These are phyloP conservation scores for Heterohyrax brucei DNA, from an alignment of 2,797 vertebrate species.

Conservation along the genomic window DNA sequence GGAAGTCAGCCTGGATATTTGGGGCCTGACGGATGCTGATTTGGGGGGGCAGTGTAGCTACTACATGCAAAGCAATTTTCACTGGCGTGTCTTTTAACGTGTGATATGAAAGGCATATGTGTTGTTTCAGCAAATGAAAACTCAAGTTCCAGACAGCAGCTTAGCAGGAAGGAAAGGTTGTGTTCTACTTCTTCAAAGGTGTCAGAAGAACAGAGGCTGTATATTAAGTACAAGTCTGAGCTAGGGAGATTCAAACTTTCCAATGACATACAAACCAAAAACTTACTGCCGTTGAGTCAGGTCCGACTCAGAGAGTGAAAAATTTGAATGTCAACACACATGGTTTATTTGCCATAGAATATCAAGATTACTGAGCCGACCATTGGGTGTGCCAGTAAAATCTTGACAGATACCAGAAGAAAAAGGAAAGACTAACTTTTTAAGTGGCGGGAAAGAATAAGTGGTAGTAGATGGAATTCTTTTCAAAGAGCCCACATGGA, in stretches of 20 bases:
- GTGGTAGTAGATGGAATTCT: constrained; percentile 72
- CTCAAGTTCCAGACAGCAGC: constrained; percentile 57
- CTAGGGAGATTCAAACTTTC: constrained; percentile 77
- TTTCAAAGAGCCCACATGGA: constrained; percentile 68
- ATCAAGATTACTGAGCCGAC: constrained; percentile 81
- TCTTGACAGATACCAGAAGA: constrained; percentile 80
- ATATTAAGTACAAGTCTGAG: constrained; percentile 56
- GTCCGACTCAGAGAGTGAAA: constrained; percentile 46
- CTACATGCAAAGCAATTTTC: constrained; percentile 41
- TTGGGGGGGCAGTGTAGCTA: not conserved
- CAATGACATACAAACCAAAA: not conserved
- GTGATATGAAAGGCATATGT: constrained; percentile 24
- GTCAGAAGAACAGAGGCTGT: constrained; percentile 52
- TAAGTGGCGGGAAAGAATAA: constrained; percentile 77
- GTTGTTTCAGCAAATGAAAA: constrained; percentile 76
- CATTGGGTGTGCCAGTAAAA: constrained; percentile 75
- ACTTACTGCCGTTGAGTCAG: no score
- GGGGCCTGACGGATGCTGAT: constrained; percentile 8
- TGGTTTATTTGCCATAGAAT: constrained; percentile 84
- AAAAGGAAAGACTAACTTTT: constrained; percentile 80
- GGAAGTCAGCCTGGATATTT: not conserved
- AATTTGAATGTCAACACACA: constrained; percentile 83
- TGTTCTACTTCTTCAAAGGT: constrained; percentile 64
- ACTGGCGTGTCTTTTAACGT: constrained; percentile 18
- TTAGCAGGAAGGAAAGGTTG: constrained; percentile 67